These are phyloP conservation scores for Elephas maximus DNA, from an alignment of 2,113 vertebrate genomes.

Conservation along the genomic window DNA sequence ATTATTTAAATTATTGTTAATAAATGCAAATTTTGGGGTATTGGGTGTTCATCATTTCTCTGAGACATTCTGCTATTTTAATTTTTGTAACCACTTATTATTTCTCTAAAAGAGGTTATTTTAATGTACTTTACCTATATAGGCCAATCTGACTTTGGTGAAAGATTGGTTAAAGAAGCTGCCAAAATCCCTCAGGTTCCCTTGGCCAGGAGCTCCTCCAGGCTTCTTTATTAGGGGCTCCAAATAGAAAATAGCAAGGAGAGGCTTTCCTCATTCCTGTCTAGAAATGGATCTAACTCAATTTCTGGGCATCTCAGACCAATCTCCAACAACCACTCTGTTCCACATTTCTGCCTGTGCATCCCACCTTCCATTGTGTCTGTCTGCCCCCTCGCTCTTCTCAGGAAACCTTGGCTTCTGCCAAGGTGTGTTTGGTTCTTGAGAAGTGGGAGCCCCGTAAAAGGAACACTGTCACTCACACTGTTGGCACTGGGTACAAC, in stretches of 20 bases:
- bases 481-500: not conserved
- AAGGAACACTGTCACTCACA: not conserved
- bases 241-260: not conserved
- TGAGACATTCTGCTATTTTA: not conserved
- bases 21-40: not conserved
- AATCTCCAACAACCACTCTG: not conserved
- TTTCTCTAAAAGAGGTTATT: slow-evolving; percentile 7
- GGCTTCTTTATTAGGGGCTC: not conserved
- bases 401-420: slow-evolving; percentile 10
- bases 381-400: not conserved
- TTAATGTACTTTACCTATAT: not conserved
- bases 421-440: not conserved
- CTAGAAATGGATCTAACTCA: not conserved
- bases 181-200: not conserved
- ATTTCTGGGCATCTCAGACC: not conserved
- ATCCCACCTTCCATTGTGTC: not conserved
- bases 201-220: not conserved
- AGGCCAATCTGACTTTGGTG: not conserved
- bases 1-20: slow-evolving; percentile 25
- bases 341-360: not conserved
- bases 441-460: not conserved
- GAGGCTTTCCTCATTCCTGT: not conserved
- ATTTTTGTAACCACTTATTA: not conserved
- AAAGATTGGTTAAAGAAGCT: not conserved
- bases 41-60: not conserved